A percentile compares a stretch with the other conserved stretches of the same genome.
Evolutionary conservation across 2,113 vertebrate genomes (phyloP).

Genomic region (Coregonus clupeaformis): DNA sequence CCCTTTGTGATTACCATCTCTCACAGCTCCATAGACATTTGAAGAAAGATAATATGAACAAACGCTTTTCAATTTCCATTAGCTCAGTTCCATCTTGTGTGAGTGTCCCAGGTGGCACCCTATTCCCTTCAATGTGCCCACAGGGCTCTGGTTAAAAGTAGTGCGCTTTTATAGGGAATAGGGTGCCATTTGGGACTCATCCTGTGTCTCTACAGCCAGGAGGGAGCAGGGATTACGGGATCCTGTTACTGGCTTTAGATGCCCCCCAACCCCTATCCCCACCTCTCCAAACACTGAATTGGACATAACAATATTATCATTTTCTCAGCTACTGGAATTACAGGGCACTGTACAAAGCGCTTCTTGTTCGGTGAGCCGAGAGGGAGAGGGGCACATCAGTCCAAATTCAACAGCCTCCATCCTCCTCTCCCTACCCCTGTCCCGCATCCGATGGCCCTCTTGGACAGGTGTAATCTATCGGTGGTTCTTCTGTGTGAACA

Average conservation of each 20-base stretch:
- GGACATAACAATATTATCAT: constrained; percentile 31
- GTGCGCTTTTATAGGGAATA: too few relatives aligned
- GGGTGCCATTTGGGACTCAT: too few relatives aligned
- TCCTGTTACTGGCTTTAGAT: not conserved
- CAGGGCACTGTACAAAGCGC: constrained; percentile 54
- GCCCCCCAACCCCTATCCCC: not conserved
- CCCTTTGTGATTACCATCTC: not conserved
- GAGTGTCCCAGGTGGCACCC: not conserved
- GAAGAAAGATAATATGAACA: not conserved
- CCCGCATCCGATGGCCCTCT: not conserved
- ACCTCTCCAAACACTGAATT: constrained; percentile 2
- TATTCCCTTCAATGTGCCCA: too few relatives aligned
- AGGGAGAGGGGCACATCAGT: not conserved
- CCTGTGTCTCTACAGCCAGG: too few relatives aligned
- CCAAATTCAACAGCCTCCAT: not conserved
- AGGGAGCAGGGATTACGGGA: not conserved
- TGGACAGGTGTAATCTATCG: not conserved
- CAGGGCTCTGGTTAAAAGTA: too few relatives aligned
- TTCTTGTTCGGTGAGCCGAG: constrained; percentile 39
- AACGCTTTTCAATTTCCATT: not conserved
- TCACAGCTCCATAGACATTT: not conserved
- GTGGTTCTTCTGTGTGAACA: not conserved
- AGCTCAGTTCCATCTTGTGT: not conserved
- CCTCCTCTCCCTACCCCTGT: not conserved
- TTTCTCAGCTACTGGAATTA: constrained; percentile 65